These are phyloP conservation scores for Deroplatys truncata DNA, from an alignment of 2,888 invertebrate species.

Conservation along the genomic window DNA sequence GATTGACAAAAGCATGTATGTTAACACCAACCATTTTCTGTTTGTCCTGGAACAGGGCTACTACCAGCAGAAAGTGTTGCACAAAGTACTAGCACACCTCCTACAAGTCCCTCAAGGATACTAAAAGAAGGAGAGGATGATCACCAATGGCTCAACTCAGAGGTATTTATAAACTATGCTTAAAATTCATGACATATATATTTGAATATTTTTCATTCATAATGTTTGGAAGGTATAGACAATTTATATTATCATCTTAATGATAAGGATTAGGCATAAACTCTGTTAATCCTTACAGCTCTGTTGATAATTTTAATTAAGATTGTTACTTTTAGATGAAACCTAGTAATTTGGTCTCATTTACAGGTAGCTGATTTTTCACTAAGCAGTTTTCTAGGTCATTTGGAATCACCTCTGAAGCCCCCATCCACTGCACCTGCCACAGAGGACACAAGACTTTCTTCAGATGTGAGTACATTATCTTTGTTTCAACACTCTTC, in stretches of 20 bases:
- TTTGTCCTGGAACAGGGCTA: constrained; percentile 22
- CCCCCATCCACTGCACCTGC: constrained; percentile 37
- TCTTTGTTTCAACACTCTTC: not conserved
- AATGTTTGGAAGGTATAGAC: too few relatives aligned
- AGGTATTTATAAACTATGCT: constrained; percentile 47
- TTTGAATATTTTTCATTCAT: too few relatives aligned
- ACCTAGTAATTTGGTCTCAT: not conserved
- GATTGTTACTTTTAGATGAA: too few relatives aligned
- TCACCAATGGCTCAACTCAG: constrained; percentile 67
- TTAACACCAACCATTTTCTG: not conserved
- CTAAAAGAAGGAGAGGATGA: constrained; percentile 61
- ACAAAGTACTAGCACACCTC: constrained; percentile 36
- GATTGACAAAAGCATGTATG: too few relatives aligned
- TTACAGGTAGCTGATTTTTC: constrained; percentile 50
- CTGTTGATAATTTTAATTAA: too few relatives aligned
- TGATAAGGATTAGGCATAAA: too few relatives aligned
- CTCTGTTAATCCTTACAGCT: too few relatives aligned
- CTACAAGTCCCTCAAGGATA: constrained; percentile 60
- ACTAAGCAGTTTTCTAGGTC: constrained; percentile 77
- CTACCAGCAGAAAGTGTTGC: constrained; percentile 33
- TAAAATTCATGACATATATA: not conserved
- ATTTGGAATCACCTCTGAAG: constrained; percentile 68
- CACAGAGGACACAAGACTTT: constrained; percentile 49
- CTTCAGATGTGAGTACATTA: constrained; percentile 51
- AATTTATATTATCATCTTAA: too few relatives aligned